These are phyloP conservation scores for Meleagris gallopavo DNA, from an alignment of 2,113 vertebrate genomes.

Conservation along the genomic window DNA sequence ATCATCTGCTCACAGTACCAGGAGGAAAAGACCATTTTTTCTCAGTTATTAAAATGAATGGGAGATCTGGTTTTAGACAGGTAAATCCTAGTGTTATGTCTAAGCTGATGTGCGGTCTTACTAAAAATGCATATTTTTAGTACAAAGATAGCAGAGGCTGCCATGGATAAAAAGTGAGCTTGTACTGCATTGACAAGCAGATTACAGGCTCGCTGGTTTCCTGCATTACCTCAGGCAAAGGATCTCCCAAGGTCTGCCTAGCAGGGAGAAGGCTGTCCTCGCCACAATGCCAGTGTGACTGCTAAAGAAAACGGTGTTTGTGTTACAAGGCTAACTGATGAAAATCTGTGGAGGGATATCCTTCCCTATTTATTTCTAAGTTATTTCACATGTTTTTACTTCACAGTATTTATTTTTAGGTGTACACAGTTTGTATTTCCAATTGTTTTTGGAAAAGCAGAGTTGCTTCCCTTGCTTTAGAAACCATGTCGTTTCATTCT, in stretches of 20 bases:
- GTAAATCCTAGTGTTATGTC: neutral
- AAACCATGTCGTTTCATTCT: neutral
- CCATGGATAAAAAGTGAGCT: neutral
- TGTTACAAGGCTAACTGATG: neutral
- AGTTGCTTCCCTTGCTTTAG: neutral
- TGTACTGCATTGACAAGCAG: neutral
- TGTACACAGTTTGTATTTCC: neutral
- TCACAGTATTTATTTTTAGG: neutral
- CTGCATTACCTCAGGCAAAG: neutral
- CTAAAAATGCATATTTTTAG: neutral
- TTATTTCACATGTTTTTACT: neutral
- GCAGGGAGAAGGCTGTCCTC: neutral
- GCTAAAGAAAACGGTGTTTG: neutral
- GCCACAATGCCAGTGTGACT: neutral
- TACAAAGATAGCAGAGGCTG: neutral
- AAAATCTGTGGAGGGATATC: neutral
- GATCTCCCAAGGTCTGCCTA: neutral
- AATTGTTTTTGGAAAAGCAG: neutral
- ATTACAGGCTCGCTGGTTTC: neutral
- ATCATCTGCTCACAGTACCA: neutral
- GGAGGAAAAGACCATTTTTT: rapidly evolving
- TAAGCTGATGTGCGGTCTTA: neutral
- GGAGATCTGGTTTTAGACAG: neutral
- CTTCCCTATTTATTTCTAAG: neutral
- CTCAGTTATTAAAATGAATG: neutral